Conservation (phyloP, 92 coral and sea anemone genomes). For the Siderastrea siderea region DNA sequence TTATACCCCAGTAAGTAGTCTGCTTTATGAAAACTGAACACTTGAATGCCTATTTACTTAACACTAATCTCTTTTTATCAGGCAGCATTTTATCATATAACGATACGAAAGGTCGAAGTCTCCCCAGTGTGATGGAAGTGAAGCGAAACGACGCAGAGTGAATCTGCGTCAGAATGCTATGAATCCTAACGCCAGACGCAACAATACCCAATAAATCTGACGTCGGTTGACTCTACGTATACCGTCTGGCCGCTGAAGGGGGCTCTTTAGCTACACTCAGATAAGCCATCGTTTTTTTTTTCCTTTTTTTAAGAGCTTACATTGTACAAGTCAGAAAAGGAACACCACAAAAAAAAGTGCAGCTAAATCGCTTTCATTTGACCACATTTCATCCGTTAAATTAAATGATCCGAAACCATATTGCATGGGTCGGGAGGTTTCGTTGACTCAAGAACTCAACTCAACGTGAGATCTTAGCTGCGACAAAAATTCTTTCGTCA, state of each 20-base stretch:
- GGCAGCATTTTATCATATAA: background rate
- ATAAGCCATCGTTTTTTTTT: background rate
- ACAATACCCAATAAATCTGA: background rate
- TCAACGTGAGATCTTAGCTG: no score
- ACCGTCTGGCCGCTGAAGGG: slow-evolving; percentile 14
- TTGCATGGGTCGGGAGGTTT: background rate
- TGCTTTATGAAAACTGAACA: slow-evolving; percentile 2
- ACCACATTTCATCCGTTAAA: background rate
- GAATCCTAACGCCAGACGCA: slow-evolving; percentile 14
- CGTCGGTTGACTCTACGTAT: slow-evolving; percentile 43
- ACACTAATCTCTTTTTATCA: background rate
- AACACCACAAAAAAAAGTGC: background rate
- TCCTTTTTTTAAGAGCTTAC: background rate
- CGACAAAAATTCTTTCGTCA: no score
- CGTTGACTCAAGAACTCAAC: background rate
- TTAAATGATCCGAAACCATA: background rate
- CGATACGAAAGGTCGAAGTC: background rate
- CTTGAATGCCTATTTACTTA: slow-evolving; percentile 4
- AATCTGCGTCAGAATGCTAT: background rate
- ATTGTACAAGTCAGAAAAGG: background rate
- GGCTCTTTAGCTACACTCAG: background rate
- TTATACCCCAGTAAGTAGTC: background rate
- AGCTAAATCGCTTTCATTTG: background rate
- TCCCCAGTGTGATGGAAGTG: background rate
- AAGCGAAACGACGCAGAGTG: background rate